Evolutionary conservation across 1,140 invertebrate genomes (phyloP), one percentile per base, ranked within the genome.

Genomic region (Hypsibius dujardini): DNA sequence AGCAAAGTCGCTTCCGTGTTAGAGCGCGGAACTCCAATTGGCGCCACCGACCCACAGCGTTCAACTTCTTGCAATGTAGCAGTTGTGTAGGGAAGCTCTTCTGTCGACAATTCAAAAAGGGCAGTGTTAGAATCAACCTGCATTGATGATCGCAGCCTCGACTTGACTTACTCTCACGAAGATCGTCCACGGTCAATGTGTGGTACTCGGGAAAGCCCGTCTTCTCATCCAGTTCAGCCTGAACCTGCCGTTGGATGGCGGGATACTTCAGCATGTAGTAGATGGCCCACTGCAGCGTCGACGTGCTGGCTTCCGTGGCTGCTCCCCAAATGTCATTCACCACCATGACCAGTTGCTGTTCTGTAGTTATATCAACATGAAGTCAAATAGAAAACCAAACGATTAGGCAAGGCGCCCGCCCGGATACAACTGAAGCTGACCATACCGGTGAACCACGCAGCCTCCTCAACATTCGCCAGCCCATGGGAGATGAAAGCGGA

Each of bases 1-100:
- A 79, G 73, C 42, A 74, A 72, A 1, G 76, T 72, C 59, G 79
- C 75, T n/a, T 72, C 71, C 1, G 73, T 60, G 50, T 56, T 56
- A n/a, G 7, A 56, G 7, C 50, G 50, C 7, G n/a, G 50, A 56
- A 56, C 50, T 7, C 50, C 50, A n/a, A 56, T 12, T 12, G 50
- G 50, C 50, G 50, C 7, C 7, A 56, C 50, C 50, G 50, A 56
- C 7, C 7, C 50, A 56, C 50, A 56, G 7, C 50, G 50, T n/a
- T 56, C 50, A n/a, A 56, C n/a, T 56, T 56, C 50, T 56, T 56
- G 50, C 7, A 56, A n/a, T 12, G 50, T 56, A n/a, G 50, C 50
- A 7, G n/a, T 56, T 56, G 50, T 56, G n/a, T 56, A 56, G 7
- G 50, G 50, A 7, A 56, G 50, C n/a, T 56, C 7, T 12, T 12